A percentile compares a stretch with the other conserved stretches of the same genome.
These are phyloP conservation scores for Cyprinodon tularosa DNA, from an alignment of 2,113 vertebrate genomes.

Conservation along the genomic window DNA sequence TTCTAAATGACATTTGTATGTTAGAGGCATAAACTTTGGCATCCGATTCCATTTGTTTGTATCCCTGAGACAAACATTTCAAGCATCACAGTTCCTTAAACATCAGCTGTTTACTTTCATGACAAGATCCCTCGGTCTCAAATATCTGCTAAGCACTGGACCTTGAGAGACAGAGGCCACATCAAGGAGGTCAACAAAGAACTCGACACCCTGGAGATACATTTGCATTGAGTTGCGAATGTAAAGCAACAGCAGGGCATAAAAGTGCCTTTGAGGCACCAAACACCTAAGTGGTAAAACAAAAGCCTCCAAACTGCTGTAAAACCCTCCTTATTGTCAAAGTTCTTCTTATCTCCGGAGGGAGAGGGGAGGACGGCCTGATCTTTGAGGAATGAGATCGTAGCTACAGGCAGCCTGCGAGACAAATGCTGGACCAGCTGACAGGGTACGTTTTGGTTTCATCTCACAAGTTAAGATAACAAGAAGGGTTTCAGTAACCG, in stretches of 20 bases:
- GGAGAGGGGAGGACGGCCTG: slow-evolving; percentile 26
- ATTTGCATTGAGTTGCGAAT: slow-evolving; percentile 79
- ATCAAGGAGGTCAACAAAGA: slow-evolving; percentile 78
- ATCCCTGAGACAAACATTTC: slow-evolving; percentile 69
- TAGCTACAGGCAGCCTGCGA: slow-evolving; percentile 28
- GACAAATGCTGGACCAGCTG: slow-evolving; percentile 55
- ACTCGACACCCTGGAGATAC: slow-evolving; percentile 72
- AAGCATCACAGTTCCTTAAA: slow-evolving; percentile 56
- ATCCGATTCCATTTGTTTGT: slow-evolving; percentile 47
- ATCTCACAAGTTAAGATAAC: slow-evolving; percentile 56
- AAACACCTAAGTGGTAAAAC: slow-evolving; percentile 66
- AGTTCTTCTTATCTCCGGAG: slow-evolving; percentile 50
- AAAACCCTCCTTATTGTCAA: slow-evolving; percentile 59
- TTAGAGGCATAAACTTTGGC: background rate
- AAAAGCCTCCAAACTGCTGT: slow-evolving; percentile 60
- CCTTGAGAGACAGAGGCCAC: slow-evolving; percentile 73
- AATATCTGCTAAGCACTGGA: slow-evolving; percentile 76
- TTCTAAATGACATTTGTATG: slow-evolving; percentile 14
- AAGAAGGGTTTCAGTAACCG: slow-evolving; percentile 29
- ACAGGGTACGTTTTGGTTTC: slow-evolving; percentile 55
- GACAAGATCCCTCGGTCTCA: slow-evolving; percentile 72
- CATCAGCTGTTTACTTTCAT: slow-evolving; percentile 75
- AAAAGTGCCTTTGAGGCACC: slow-evolving; percentile 55
- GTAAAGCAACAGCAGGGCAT: slow-evolving; percentile 60
- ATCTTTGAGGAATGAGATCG: slow-evolving; percentile 47